Base-by-base conservation (phyloP, 2,888 invertebrate genomes). In the Dryobota labecula region DNA sequence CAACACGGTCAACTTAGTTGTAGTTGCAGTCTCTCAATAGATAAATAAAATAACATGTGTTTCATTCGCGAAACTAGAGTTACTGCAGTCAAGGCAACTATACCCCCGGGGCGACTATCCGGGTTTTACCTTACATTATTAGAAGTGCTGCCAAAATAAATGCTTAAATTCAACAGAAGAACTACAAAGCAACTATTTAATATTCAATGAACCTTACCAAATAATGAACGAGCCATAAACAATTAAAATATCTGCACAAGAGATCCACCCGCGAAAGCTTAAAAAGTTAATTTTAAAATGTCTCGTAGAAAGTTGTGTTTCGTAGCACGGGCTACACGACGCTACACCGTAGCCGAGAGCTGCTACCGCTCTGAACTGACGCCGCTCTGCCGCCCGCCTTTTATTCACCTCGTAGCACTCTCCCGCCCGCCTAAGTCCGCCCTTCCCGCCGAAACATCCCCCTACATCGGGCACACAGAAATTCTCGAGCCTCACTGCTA, bases 321-420 rank as follows among this genome's bases (percentile, higher is more conserved):
- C 90, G 91, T 87, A 89, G 86, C 85, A 80, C 79, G 88, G 75
- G 82, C 85, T 85, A 85, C 89, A 87, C 83, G 86, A 63, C 81
- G 87, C 88, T 88, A 86, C 88, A 89, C 80, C 89, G 89, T 89
- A 87, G 84, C 79, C 80, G 90, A 90, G 91, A 89, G 94, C 91
- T 88, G 88, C 86, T 87, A 84, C 81, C 90, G 91, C 90, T 95
- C 93, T 95, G 94, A 87, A 81, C 89, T 82, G 88, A 84, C 85
- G 87, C 82, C 86, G 68, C 73, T 78, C 84, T 77, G 88, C 75
- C 93, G 90, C 89, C 82, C 87, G 91, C 89, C 92, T 95, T 95
- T 90, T 95, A 94, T 92, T 85, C 77, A 79, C 64, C 56, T 67
- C 62, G 68, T 73, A 54, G 73, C 61, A 63, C 36, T 64, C 77